Percentiles rank a stretch among this genome's conserved stretches.
phyloP scores from a whole-genome alignment of 1,140 invertebrate genomes.

The Calliphora vicina region DNA sequence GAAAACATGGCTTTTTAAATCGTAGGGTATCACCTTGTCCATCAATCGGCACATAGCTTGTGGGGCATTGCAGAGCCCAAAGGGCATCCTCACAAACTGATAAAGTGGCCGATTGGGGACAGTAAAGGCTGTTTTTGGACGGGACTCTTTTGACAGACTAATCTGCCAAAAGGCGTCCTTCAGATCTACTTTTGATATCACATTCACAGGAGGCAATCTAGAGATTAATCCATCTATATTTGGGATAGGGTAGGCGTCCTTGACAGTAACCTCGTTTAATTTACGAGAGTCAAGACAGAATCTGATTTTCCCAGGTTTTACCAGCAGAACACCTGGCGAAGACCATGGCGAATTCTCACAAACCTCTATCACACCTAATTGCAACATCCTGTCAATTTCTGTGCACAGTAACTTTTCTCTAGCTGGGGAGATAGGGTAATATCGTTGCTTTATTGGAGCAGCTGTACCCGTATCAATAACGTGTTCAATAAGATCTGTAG shows the following conservation, averaged over 20 bases:
- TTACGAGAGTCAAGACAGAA: slow-evolving; percentile 5
- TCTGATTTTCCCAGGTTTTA: slow-evolving; percentile 21
- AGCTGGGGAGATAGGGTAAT: not conserved
- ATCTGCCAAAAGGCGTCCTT: slow-evolving; percentile 9
- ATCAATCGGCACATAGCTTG: not conserved
- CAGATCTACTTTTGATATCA: not conserved
- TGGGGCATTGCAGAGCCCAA: too few relatives aligned
- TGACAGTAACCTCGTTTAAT: not conserved
- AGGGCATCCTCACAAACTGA: not conserved
- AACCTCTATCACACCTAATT: not conserved
- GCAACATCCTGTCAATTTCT: not conserved
- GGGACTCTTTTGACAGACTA: not conserved
- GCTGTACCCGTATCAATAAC: not conserved
- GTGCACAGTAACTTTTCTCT: not conserved
- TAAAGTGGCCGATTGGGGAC: not conserved
- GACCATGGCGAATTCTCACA: slow-evolving; percentile 23
- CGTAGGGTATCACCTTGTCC: not conserved
- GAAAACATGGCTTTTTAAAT: not conserved
- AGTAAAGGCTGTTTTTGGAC: not conserved
- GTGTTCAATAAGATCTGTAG: not conserved
- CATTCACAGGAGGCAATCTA: not conserved
- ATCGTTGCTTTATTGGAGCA: not conserved
- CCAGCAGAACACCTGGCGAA: not conserved
- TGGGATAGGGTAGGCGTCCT: not conserved
- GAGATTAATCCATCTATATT: not conserved